Conservation (phyloP, 2,113 vertebrate genomes). For the Pterocles orientalis region DNA sequence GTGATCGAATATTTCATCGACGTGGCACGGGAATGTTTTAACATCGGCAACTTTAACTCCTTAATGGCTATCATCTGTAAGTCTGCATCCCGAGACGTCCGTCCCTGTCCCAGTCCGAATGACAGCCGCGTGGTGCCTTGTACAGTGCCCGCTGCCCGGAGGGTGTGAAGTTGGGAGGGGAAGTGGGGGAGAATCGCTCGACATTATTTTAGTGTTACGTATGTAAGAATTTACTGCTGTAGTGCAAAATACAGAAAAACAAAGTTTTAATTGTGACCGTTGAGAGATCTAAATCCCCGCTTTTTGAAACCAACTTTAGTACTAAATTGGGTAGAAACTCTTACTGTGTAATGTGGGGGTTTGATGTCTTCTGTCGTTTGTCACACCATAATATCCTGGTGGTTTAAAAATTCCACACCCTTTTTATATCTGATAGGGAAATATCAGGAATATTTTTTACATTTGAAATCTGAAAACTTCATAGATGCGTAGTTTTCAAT, state of each 20-base stretch:
- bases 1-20: conserved; percentile 96
- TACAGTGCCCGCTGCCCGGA: not conserved
- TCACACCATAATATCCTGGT: not conserved
- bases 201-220: not conserved
- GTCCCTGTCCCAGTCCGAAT: not conserved
- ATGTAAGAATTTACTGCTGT: not conserved
- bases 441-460: not conserved
- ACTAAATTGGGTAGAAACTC: not conserved
- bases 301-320: not conserved
- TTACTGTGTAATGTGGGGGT: not conserved
- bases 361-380: not conserved
- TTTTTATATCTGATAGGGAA: not conserved
- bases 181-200: not conserved
- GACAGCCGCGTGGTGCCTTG: not conserved
- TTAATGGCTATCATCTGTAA: conserved; percentile 98
- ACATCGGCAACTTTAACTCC: conserved; percentile 98
- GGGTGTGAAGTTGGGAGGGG: not conserved
- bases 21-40: conserved; percentile 93
- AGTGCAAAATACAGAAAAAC: not conserved
- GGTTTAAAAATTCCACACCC: not conserved
- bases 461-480: not conserved
- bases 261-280: not conserved
- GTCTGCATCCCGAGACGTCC: conserved; percentile 44
- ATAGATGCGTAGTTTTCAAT: not conserved
- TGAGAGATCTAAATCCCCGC: not conserved